Evolutionary conservation across 2,888 invertebrate species (phyloP).

Genomic region (Leptura quadrifasciata): DNA sequence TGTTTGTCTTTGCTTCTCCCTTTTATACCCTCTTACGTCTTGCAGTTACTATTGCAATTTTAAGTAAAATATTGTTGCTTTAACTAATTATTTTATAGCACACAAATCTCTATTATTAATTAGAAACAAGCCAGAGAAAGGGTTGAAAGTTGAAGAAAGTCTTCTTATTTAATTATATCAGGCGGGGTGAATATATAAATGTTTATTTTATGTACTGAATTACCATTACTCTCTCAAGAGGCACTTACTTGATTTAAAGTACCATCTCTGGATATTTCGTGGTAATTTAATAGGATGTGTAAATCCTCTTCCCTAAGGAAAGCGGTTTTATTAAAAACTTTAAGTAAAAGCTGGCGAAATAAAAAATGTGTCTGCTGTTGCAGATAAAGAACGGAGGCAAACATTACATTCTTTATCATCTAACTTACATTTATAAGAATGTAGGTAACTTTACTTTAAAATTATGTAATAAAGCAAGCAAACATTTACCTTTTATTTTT

Average conservation of each 20-base stretch:
- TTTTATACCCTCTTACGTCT: conserved; percentile 54
- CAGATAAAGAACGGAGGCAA: too few relatives aligned
- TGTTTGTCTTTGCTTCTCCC: conserved; percentile 64
- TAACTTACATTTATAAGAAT: too few relatives aligned
- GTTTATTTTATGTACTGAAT: conserved; percentile 61
- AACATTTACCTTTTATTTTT: too few relatives aligned
- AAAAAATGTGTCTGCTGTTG: neutral
- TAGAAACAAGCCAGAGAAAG: conserved; percentile 60
- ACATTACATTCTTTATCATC: too few relatives aligned
- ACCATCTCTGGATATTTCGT: conserved; percentile 55
- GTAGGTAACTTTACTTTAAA: too few relatives aligned
- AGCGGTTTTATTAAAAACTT: conserved; percentile 8
- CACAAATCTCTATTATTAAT: conserved; percentile 66
- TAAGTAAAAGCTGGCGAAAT: neutral
- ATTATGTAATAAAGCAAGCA: too few relatives aligned
- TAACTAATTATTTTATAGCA: conserved; percentile 60
- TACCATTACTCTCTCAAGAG: conserved; percentile 52
- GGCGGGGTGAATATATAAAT: conserved; percentile 57
- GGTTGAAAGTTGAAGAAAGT: conserved; percentile 62
- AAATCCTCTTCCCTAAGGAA: conserved; percentile 31
- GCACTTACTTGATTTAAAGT: conserved; percentile 58
- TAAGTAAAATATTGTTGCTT: conserved; percentile 55
- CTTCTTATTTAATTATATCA: conserved; percentile 61
- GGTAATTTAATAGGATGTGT: conserved; percentile 55
- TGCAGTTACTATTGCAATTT: conserved; percentile 48